Conservation (phyloP, 2,888 invertebrate genomes). For the Xylota sylvarum region DNA sequence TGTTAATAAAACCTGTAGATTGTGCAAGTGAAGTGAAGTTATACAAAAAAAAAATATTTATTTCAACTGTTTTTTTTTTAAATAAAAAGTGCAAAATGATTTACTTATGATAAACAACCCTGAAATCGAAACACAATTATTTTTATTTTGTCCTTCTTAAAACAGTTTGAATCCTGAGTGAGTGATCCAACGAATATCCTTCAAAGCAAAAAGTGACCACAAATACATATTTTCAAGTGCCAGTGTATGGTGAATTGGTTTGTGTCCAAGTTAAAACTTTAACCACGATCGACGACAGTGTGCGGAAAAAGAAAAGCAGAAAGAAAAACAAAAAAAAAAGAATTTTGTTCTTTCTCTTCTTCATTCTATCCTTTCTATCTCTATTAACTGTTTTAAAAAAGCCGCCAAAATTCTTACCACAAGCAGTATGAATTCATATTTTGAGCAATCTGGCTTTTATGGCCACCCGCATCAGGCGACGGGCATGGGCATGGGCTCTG, state of each 20-base stretch:
- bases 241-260: constrained; percentile 72
- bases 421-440: constrained; percentile 95
- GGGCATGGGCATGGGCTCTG: constrained; percentile 88
- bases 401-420: constrained; percentile 85
- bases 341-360: constrained; percentile 18
- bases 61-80: neutral
- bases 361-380: constrained; percentile 9
- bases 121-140: neutral
- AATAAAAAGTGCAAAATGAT: constrained; percentile 47
- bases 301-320: neutral
- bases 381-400: constrained; percentile 70
- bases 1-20: constrained; percentile 62
- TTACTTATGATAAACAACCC: constrained; percentile 38
- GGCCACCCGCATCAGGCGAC: constrained; percentile 95
- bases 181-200: constrained; percentile 32
- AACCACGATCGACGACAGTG: constrained; percentile 40
- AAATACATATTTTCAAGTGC: constrained; percentile 28
- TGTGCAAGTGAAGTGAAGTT: constrained; percentile 59
- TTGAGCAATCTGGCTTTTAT: constrained; percentile 98
- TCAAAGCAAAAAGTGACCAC: constrained; percentile 29
- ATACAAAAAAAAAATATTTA: constrained; percentile 28
- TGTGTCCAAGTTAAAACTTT: constrained; percentile 67
- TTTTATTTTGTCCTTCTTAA: neutral
- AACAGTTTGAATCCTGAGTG: constrained; percentile 39
- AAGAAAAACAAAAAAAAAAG: neutral